Base-by-base conservation (phyloP, 2,113 vertebrate species). In the Sterrhoptilus dennistouni region DNA sequence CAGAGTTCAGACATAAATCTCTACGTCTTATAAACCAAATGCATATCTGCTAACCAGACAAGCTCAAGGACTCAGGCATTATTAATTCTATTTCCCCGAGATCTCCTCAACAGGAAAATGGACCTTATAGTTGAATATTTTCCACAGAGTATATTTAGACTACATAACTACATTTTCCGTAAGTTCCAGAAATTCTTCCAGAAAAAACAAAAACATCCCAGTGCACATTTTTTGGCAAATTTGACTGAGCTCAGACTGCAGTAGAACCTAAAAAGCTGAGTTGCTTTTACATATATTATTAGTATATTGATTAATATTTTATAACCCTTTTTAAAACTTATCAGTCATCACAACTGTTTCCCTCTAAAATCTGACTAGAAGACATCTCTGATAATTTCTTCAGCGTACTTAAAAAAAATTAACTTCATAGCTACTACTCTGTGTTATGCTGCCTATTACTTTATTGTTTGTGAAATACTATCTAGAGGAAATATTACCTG, bases 161-260 rank as follows among this genome's bases (percentile, higher is more conserved):
- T 96, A 76, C 72, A 87, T 95, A 94, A 90, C 76, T 95, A 91
- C 78, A 93, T 90, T 95, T 94, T 97, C 96, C 97, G 96, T 96
- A 94, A 95, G 83, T 97, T 97, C 96, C 96, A 98, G 95, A 97
- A 96, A 95, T 93, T 91, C 94, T 97, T 91, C 96, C 95, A 91
- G 92, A 83, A 96, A 94, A 95, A 74, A 96, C 93, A 97, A 86
- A 97, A 98, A 95, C 72, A 95, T 89, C 90, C 40, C 87, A 91
- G 91, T 83, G 89, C 95, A 97, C 89, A 94, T 96, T 97, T 97
- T 97, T 95, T 94, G 96, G 96, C 94, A 93, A 84, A 92, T 93
- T 92, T 97, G 84, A 97, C 96, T 76, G 80, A 97, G 85, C 63
- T 80, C 90, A 97, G 81, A 83, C 83, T 93, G 61, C 61, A 75